phyloP scores from a whole-genome alignment of 2,113 vertebrate species.

The Spheniscus mendiculus region DNA sequence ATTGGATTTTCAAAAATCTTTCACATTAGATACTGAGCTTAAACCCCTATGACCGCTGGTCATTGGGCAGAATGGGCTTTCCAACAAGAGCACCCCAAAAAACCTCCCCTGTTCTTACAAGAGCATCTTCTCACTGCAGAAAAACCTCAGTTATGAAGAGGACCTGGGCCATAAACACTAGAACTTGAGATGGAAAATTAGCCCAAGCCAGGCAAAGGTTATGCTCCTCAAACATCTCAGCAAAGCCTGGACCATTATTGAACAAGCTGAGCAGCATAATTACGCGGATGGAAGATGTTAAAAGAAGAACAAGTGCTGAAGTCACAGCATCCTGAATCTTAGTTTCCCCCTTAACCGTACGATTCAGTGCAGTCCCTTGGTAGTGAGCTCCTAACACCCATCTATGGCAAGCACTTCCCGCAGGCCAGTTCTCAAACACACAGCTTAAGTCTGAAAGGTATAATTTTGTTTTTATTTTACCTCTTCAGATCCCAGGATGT shows the following conservation, averaged over 20 bases:
- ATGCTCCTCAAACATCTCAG: neutral
- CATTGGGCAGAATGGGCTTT: neutral
- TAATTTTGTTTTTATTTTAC: neutral
- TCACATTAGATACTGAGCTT: neutral
- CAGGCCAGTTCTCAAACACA: neutral
- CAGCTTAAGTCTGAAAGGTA: neutral
- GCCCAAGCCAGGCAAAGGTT: neutral
- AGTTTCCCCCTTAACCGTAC: neutral
- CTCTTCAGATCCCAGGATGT: rapidly evolving
- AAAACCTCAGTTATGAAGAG: neutral
- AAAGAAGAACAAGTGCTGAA: neutral
- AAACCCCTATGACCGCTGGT: rapidly evolving
- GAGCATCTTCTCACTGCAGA: neutral
- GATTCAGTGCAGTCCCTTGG: neutral
- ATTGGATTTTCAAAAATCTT: neutral
- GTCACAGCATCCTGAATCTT: neutral
- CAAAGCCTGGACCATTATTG: neutral
- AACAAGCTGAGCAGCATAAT: neutral
- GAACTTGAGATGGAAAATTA: neutral
- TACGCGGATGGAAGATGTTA: neutral
- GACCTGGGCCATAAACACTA: neutral
- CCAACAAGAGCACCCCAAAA: neutral
- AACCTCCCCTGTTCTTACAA: neutral
- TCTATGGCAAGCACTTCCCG: neutral
- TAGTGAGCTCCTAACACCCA: neutral